phyloP scores from a whole-genome alignment of 2,888 invertebrate species.

The Andricus curvator region DNA sequence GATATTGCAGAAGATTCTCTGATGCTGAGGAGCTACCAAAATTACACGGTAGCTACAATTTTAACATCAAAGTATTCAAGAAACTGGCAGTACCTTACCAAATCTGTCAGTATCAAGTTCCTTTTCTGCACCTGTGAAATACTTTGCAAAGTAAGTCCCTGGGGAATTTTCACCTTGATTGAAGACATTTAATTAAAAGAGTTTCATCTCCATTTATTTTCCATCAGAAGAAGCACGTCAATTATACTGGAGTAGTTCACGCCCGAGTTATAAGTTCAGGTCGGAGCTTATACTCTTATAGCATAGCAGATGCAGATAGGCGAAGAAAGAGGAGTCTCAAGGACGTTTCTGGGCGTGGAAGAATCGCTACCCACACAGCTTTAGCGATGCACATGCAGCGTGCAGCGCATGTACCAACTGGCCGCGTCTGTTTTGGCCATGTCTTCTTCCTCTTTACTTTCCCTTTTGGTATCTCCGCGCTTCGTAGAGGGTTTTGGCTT shows the following conservation, averaged over 20 bases:
- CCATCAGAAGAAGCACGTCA: slow-evolving; percentile 8
- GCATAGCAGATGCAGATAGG: slow-evolving; percentile 22
- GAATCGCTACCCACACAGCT: slow-evolving; percentile 48
- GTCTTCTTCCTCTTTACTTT: slow-evolving; percentile 25
- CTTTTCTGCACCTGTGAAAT: background rate
- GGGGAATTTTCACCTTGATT: background rate
- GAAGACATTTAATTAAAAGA: slow-evolving; percentile 23
- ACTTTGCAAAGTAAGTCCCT: background rate
- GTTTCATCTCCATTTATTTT: background rate
- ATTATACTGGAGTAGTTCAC: slow-evolving; percentile 24
- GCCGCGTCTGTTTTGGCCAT: slow-evolving; percentile 26
- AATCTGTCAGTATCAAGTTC: background rate
- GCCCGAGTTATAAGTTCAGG: slow-evolving; percentile 18
- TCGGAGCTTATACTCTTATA: background rate
- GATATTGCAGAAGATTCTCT: too few species aligned
- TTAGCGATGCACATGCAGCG: slow-evolving; percentile 22
- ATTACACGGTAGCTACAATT: background rate
- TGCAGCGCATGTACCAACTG: slow-evolving; percentile 31
- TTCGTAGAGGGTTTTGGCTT: slow-evolving; percentile 59
- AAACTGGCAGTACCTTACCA: too few species aligned
- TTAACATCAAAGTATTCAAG: background rate
- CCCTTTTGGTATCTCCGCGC: slow-evolving; percentile 38
- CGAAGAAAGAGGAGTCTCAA: slow-evolving; percentile 44
- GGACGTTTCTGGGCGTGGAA: slow-evolving; percentile 56
- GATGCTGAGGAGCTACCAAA: too few species aligned